phyloP scores from a whole-genome alignment of 2,888 invertebrate genomes.

The Scrobipalpa atriplicella region DNA sequence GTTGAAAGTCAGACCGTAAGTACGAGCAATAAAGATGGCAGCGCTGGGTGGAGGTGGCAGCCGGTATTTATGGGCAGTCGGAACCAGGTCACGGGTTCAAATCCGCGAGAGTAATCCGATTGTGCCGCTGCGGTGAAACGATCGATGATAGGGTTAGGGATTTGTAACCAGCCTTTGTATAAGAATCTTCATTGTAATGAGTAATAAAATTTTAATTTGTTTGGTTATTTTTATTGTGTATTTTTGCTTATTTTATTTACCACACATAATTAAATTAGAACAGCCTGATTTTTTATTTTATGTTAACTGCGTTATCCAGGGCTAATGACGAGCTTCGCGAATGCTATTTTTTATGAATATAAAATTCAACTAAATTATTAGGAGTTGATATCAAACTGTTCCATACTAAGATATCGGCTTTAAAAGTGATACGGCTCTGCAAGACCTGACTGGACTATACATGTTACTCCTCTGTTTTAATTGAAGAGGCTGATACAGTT shows the following conservation, averaged over 20 bases:
- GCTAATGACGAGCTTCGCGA: no score
- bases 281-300: no score
- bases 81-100: constrained; percentile 66
- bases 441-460: not conserved
- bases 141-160: constrained; percentile 17
- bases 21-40: constrained; percentile 28
- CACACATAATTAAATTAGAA: no score
- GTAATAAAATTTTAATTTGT: not conserved
- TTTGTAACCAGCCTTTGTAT: constrained; percentile 13
- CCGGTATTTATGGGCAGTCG: constrained; percentile 36
- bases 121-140: constrained; percentile 43
- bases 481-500: not conserved
- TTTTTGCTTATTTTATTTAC: no score
- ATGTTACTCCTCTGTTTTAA: not conserved
- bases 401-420: no score
- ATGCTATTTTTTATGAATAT: no score
- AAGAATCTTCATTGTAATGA: not conserved
- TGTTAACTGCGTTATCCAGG: no score
- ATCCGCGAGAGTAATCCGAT: constrained; percentile 74
- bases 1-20: constrained; percentile 11
- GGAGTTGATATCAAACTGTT: no score
- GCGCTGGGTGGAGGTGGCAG: constrained; percentile 22
- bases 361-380: no score
- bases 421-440: not conserved
- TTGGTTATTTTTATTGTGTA: no score